phyloP scores from a whole-genome alignment of 2,888 invertebrate genomes.

The Argynnis bischoffii region DNA sequence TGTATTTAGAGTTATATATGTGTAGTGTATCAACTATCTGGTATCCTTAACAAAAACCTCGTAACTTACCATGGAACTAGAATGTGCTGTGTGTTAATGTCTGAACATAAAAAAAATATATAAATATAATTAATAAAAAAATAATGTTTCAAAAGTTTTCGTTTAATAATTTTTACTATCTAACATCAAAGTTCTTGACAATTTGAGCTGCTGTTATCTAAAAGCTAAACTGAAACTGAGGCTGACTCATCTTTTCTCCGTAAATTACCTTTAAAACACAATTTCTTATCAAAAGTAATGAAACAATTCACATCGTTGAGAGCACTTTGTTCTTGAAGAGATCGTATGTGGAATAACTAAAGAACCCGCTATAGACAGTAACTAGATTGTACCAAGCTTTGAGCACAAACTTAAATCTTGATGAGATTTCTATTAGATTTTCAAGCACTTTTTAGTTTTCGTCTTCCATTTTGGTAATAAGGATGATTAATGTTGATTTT shows the following conservation, averaged over 20 bases:
- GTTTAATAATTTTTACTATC: no score
- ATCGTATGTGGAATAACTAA: constrained; percentile 38
- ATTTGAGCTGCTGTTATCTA: constrained; percentile 1
- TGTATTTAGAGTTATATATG: no score
- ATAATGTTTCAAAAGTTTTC: no score
- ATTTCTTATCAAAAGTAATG: constrained; percentile 24
- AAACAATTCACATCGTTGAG: constrained; percentile 27
- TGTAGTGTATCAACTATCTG: no score
- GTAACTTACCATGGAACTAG: no score
- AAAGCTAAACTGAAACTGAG: constrained; percentile 6
- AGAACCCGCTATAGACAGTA: constrained; percentile 27
- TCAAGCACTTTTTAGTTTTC: constrained; percentile 29
- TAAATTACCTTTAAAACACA: constrained; percentile 24
- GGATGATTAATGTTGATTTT: constrained; percentile 6
- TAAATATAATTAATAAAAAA: no score
- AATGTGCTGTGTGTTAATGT: no score
- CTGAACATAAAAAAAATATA: no score
- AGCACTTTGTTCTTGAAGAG: constrained; percentile 34
- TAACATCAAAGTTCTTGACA: no score
- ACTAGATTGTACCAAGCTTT: constrained; percentile 35
- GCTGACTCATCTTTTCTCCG: background rate
- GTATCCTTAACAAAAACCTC: no score
- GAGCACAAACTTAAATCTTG: constrained; percentile 37
- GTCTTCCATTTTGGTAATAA: constrained; percentile 19
- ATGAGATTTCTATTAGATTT: constrained; percentile 39